A percentile compares a stretch with the other conserved stretches of the same genome.
Conservation (phyloP, 2,113 vertebrate species). For the Enhydra lutris region DNA sequence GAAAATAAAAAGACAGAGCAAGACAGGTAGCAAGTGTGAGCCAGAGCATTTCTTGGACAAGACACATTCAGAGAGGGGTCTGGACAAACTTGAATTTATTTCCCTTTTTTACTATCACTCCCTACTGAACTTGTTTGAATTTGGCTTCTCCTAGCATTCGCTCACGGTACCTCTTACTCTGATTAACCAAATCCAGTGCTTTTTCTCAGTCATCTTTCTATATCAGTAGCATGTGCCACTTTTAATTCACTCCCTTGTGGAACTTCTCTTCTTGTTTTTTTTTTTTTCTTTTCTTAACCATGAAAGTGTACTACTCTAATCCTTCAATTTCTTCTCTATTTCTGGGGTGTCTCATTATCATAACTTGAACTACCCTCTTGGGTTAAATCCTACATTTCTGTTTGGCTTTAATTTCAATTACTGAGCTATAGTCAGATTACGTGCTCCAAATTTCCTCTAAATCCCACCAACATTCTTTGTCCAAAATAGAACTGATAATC, state of each 20-base stretch:
- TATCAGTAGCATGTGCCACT: neutral
- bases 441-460: neutral
- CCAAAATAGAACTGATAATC: neutral
- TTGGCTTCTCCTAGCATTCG: neutral
- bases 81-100: neutral
- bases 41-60: neutral
- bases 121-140: neutral
- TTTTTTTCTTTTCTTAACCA: neutral
- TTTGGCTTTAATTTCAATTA: neutral
- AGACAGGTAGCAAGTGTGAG: neutral
- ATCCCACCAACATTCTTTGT: neutral
- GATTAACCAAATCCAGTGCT: neutral
- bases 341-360: neutral
- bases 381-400: slow-evolving; percentile 13
- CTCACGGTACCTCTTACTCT: neutral
- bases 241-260: neutral
- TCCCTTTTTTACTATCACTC: neutral
- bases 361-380: neutral
- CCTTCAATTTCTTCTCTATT: neutral
- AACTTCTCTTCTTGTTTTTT: neutral
- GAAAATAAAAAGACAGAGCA: neutral
- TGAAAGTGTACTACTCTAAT: neutral
- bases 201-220: neutral
- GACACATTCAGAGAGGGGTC: neutral
- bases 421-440: neutral